These are phyloP conservation scores for Diachasmimorpha longicaudata DNA, from an alignment of 1,140 invertebrate species.

Conservation along the genomic window DNA sequence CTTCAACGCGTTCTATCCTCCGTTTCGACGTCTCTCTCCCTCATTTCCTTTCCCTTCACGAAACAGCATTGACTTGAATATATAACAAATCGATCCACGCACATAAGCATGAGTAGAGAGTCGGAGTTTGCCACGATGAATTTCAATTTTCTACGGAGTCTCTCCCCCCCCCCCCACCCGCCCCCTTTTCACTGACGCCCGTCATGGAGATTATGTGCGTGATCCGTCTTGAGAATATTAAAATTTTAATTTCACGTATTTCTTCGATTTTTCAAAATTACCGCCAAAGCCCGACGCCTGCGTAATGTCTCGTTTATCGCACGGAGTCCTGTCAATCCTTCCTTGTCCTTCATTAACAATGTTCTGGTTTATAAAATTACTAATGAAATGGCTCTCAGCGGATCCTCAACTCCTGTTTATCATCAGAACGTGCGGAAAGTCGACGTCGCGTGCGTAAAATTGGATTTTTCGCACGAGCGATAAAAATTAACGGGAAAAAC, in stretches of 20 bases:
- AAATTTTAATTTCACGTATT: background rate
- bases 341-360: too few relatives aligned
- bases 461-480: background rate
- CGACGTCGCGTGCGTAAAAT: background rate
- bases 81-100: slow-evolving; percentile 37
- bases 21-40: background rate
- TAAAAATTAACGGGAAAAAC: background rate
- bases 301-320: too few relatives aligned
- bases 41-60: background rate
- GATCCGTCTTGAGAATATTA: background rate
- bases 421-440: too few relatives aligned
- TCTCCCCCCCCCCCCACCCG: too few relatives aligned
- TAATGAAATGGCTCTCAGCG: too few relatives aligned
- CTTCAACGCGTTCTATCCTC: background rate
- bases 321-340: too few relatives aligned
- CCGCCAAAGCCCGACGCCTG: too few relatives aligned
- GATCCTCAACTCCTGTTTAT: too few relatives aligned
- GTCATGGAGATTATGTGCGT: slow-evolving; percentile 1
- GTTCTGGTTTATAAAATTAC: too few relatives aligned
- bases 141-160: slow-evolving; percentile 18
- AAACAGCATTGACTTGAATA: slow-evolving; percentile 12
- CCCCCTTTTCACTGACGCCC: background rate
- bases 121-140: slow-evolving; percentile 21
- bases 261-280: background rate
- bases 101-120: slow-evolving; percentile 1